Evolutionary conservation across 2,113 vertebrate species (phyloP).

Genomic region (Hylia prasina): DNA sequence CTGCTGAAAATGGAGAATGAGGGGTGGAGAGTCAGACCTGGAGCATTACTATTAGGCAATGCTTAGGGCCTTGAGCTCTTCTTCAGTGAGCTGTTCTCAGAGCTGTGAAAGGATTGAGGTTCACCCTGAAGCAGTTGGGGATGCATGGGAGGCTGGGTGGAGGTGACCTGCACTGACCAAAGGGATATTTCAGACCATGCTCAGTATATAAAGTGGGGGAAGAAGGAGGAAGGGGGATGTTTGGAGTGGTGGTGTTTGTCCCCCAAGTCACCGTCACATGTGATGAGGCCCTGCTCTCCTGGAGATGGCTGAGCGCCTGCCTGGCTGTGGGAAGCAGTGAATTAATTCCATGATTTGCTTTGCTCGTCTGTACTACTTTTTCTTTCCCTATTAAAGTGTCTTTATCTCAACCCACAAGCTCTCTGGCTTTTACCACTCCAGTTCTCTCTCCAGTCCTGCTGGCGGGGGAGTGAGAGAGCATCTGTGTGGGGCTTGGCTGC

Average conservation of each 20-base stretch:
- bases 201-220: not conserved
- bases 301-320: not conserved
- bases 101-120: not conserved
- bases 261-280: fast-evolving
- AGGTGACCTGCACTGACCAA: not conserved
- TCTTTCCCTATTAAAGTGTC: not conserved
- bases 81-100: not conserved
- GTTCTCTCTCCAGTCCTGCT: not conserved
- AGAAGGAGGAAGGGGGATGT: not conserved
- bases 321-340: not conserved
- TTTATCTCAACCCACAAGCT: not conserved
- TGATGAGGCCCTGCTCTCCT: not conserved
- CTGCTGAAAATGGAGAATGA: not conserved
- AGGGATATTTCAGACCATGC: too few relatives aligned
- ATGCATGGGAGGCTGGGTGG: too few relatives aligned
- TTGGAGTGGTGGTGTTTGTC: not conserved
- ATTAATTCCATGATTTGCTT: not conserved
- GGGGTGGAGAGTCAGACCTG: not conserved
- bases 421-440: not conserved
- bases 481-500: not conserved
- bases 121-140: fast-evolving
- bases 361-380: not conserved
- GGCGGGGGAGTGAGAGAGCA: not conserved
- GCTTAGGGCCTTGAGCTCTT: not conserved
- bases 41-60: not conserved